These are phyloP conservation scores for Phyllostomus hastatus DNA, from an alignment of 2,113 vertebrate genomes.

Conservation along the genomic window DNA sequence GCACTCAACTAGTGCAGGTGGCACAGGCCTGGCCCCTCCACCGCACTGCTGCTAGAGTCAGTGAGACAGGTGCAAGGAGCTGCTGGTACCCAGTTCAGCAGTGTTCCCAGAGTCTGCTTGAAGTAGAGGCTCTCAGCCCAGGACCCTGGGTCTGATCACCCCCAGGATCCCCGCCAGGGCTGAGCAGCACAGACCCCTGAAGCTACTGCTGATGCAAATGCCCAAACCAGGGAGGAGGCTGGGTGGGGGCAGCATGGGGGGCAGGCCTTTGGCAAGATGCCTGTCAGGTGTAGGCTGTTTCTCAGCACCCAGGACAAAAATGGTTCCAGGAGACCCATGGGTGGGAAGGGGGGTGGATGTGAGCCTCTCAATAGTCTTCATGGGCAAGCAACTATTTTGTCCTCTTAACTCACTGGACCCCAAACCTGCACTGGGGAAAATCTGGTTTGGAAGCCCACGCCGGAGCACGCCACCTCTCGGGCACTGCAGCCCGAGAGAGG, in stretches of 20 bases:
- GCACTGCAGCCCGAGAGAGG: background rate
- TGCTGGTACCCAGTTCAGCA: background rate
- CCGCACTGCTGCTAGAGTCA: background rate
- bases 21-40: background rate
- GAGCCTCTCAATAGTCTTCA: background rate
- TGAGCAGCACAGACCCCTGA: background rate
- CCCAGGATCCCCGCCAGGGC: background rate
- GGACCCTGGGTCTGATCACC: background rate
- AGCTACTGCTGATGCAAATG: background rate
- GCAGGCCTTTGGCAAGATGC: background rate
- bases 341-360: background rate
- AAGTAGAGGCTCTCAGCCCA: background rate
- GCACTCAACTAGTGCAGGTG: too few species aligned
- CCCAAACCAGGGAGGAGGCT: background rate
- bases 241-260: rapidly evolving
- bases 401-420: background rate
- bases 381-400: background rate
- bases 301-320: background rate
- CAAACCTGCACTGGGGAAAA: background rate
- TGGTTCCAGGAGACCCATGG: background rate
- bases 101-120: background rate
- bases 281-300: background rate
- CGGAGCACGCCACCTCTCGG: background rate
- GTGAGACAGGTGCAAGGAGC: background rate
- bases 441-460: background rate